These are phyloP conservation scores for Tenthredo mesomela DNA, from an alignment of 2,888 invertebrate species.

Conservation along the genomic window DNA sequence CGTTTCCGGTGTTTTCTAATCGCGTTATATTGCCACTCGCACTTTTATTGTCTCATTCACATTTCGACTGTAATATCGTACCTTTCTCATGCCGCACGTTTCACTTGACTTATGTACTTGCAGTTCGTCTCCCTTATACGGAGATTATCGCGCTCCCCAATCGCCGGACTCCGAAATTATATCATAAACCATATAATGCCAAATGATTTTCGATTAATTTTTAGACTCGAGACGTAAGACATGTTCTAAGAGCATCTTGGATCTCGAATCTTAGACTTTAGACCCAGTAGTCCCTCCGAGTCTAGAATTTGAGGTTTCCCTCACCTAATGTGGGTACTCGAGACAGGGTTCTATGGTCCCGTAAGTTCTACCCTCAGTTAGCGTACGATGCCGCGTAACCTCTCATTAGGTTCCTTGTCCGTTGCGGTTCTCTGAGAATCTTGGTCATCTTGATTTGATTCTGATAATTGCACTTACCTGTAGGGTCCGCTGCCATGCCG, in stretches of 20 bases:
- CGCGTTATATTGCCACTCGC: conserved; percentile 40
- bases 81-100: neutral
- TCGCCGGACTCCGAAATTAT: neutral
- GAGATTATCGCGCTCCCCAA: neutral
- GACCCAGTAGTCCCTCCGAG: conserved; percentile 57
- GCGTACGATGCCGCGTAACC: conserved; percentile 65
- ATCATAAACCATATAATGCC: neutral
- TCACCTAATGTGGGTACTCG: conserved; percentile 72
- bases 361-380: conserved; percentile 31
- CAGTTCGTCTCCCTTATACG: neutral
- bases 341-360: conserved; percentile 63
- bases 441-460: conserved; percentile 74
- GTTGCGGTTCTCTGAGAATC: conserved; percentile 64
- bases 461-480: conserved; percentile 71
- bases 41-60: conserved; percentile 22
- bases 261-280: conserved; percentile 19
- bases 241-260: neutral
- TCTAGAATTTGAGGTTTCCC: conserved; percentile 70
- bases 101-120: neutral
- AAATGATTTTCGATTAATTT: neutral
- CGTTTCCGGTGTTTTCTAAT: conserved; percentile 47
- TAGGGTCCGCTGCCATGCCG: neutral
- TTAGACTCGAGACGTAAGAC: neutral
- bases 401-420: conserved; percentile 71
- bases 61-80: conserved; percentile 7